A percentile compares a stretch with the other conserved stretches of the same genome.
Evolutionary conservation across 2,797 vertebrate genomes (phyloP).

Genomic region (Paedocypris micromegethes): DNA sequence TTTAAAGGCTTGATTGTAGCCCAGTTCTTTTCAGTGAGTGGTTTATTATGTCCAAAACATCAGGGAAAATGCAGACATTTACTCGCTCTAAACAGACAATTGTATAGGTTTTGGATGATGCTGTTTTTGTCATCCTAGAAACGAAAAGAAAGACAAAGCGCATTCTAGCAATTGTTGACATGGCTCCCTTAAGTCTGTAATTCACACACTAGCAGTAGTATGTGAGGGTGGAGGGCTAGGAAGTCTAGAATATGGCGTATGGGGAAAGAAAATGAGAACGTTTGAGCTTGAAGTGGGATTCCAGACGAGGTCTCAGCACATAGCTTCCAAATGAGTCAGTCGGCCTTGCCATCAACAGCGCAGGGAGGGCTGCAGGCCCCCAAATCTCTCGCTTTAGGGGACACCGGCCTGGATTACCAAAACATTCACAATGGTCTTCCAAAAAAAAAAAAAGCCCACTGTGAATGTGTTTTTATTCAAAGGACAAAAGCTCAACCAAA

Average conservation of each 20-base stretch:
- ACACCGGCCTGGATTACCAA: constrained; percentile 12
- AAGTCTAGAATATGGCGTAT: constrained; percentile 41
- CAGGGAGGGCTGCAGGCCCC: constrained; percentile 36
- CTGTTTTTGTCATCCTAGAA: too few species aligned
- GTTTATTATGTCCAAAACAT: too few species aligned
- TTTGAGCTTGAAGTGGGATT: constrained; percentile 66
- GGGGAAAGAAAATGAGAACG: constrained; percentile 62
- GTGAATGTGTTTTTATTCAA: too few species aligned
- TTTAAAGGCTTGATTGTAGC: too few species aligned
- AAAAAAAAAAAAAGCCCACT: constrained; percentile 11
- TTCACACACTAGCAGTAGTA: neutral
- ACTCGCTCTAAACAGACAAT: too few species aligned
- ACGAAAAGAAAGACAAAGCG: too few species aligned
- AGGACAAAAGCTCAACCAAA: too few species aligned
- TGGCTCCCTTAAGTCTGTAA: neutral
- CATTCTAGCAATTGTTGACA: neutral
- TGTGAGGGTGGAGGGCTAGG: constrained; percentile 19
- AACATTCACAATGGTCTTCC: constrained; percentile 16
- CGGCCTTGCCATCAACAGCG: constrained; percentile 40
- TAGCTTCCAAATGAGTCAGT: constrained; percentile 73
- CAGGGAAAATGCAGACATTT: too few species aligned
- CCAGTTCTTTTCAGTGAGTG: too few species aligned
- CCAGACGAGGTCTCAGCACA: constrained; percentile 71
- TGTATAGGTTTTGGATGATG: too few species aligned
- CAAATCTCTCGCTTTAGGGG: constrained; percentile 41